A percentile compares a stretch with the other conserved stretches of the same genome.
Evolutionary conservation across 2,888 invertebrate genomes (phyloP).

Genomic region (Drosophila lutescens): DNA sequence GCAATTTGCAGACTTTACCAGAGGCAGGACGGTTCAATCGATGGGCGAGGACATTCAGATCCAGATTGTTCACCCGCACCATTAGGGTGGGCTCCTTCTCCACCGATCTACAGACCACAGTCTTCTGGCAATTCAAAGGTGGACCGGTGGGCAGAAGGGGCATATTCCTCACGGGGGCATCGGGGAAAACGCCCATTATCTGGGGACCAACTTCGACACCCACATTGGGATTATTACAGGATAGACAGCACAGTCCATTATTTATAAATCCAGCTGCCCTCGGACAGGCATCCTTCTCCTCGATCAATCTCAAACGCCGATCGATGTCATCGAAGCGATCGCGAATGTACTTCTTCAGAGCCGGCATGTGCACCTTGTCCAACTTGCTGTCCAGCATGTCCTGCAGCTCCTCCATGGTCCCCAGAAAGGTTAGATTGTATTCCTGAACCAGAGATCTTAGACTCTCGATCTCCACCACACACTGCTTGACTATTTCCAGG

Average conservation of each 20-base stretch:
- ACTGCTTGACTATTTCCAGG: conserved; percentile 75
- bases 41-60: conserved; percentile 49
- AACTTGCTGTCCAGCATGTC: conserved; percentile 83
- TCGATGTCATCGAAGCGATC: conserved; percentile 72
- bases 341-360: conserved; percentile 78
- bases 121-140: conserved; percentile 54
- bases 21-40: conserved; percentile 51
- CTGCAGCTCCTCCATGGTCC: conserved; percentile 82
- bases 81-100: conserved; percentile 68
- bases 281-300: conserved; percentile 70
- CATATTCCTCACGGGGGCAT: conserved; percentile 30
- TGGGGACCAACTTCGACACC: conserved; percentile 68
- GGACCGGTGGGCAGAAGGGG: not conserved
- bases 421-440: conserved; percentile 69
- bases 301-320: conserved; percentile 49
- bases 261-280: conserved; percentile 79
- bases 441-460: conserved; percentile 58
- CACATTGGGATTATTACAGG: conserved; percentile 73
- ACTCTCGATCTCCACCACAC: conserved; percentile 69
- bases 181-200: conserved; percentile 49
- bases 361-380: conserved; percentile 82
- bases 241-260: conserved; percentile 70
- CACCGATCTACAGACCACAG: conserved; percentile 44
- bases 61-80: conserved; percentile 73
- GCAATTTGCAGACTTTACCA: conserved; percentile 65